phyloP scores from a whole-genome alignment of 2,888 invertebrate genomes.

The Melangyna quadrimaculata region DNA sequence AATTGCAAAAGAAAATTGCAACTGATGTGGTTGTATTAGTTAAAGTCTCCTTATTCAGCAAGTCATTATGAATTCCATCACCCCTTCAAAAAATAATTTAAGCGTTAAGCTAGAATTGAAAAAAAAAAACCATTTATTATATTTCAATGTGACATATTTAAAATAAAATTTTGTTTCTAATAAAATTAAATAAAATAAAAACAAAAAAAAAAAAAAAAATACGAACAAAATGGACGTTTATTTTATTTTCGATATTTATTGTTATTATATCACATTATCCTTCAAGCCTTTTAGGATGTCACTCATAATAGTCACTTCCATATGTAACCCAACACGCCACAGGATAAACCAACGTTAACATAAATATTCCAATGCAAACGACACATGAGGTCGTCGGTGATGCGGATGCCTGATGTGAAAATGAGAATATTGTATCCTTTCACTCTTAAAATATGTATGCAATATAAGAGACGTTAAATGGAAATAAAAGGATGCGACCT shows the following conservation, averaged over 20 bases:
- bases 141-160: slow-evolving; percentile 48
- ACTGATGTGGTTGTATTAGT: too few relatives aligned
- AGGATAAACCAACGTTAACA: neutral
- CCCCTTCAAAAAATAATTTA: slow-evolving; percentile 11
- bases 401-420: slow-evolving; percentile 11
- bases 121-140: slow-evolving; percentile 32
- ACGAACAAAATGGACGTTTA: slow-evolving; percentile 9
- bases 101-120: slow-evolving; percentile 14
- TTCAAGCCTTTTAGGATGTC: neutral
- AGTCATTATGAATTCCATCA: neutral
- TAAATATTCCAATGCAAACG: slow-evolving; percentile 6
- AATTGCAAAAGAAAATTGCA: neutral
- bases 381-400: neutral
- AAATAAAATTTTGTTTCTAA: slow-evolving; percentile 62
- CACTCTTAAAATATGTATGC: neutral
- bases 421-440: slow-evolving; percentile 26
- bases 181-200: slow-evolving; percentile 42
- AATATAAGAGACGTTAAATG: slow-evolving; percentile 1
- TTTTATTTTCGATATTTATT: slow-evolving; percentile 11
- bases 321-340: neutral
- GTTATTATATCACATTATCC: neutral
- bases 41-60: neutral
- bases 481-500: slow-evolving; percentile 32
- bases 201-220: slow-evolving; percentile 34
- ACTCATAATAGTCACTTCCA: neutral